These are phyloP conservation scores for Poecilia gillii DNA, from an alignment of 2,797 vertebrate genomes.

Conservation along the genomic window DNA sequence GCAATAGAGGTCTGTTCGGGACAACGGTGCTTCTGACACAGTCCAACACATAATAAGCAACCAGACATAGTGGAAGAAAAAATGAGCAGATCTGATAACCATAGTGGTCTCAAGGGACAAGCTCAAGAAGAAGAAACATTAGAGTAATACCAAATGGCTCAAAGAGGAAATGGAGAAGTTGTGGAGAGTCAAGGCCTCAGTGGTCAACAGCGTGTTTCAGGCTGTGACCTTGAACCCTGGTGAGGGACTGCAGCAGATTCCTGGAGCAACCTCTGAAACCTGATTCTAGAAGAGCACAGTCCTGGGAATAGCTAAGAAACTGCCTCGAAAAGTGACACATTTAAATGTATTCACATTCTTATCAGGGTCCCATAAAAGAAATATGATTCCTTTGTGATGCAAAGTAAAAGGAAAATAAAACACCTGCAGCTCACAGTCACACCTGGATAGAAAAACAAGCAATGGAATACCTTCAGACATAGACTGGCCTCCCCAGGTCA, in stretches of 20 bases:
- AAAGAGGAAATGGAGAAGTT: not conserved
- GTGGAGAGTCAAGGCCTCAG: not conserved
- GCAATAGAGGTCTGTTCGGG: not conserved
- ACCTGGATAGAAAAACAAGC: not conserved
- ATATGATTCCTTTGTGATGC: not conserved
- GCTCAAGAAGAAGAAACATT: not conserved
- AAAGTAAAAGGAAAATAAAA: conserved; percentile 1
- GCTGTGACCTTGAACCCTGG: not conserved
- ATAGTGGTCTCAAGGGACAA: not conserved
- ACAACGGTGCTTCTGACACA: not conserved
- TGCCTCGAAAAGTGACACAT: not conserved
- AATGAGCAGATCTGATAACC: not conserved
- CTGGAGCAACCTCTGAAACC: not conserved
- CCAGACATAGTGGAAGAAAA: not conserved
- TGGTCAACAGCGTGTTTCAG: not conserved
- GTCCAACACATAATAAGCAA: not conserved
- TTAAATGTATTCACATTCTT: not conserved
- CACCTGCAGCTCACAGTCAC: not conserved
- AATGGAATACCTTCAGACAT: not conserved
- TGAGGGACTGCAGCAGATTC: not conserved
- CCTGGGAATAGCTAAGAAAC: not conserved
- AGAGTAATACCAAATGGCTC: not conserved
- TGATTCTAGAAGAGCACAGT: not conserved
- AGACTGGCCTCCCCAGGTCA: not conserved
- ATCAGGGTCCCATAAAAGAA: not conserved